These are phyloP conservation scores for Argya squamiceps DNA, from an alignment of 2,797 vertebrate species.

Conservation along the genomic window DNA sequence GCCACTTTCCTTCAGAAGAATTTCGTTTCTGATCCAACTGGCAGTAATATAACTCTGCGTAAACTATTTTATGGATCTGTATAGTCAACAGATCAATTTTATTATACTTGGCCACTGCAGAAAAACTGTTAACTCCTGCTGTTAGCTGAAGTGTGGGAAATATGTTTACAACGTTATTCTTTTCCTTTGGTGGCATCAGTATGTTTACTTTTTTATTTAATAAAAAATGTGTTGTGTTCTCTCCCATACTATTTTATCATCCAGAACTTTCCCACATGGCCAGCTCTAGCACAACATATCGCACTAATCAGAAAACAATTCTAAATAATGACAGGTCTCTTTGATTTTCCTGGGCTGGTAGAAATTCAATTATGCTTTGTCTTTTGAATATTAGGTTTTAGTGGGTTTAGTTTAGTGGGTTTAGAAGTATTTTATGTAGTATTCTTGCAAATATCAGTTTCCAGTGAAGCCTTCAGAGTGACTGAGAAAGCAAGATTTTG, in stretches of 20 bases:
- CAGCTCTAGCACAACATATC: neutral
- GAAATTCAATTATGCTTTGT: conserved; percentile 7
- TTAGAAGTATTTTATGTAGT: neutral
- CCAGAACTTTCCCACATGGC: conserved; percentile 6
- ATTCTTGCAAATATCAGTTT: neutral
- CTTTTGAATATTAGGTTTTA: neutral
- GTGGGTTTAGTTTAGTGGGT: neutral
- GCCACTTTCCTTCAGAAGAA: conserved; percentile 16
- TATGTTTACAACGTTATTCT: conserved; percentile 44
- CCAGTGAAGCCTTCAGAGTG: neutral
- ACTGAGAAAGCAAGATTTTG: neutral
- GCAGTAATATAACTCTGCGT: conserved; percentile 34
- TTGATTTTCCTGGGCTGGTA: neutral
- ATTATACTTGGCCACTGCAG: conserved; percentile 56
- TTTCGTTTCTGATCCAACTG: conserved; percentile 46
- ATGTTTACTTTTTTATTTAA: conserved; percentile 19
- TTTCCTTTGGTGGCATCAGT: conserved; percentile 11
- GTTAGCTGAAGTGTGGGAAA: conserved; percentile 49
- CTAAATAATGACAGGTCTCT: conserved; percentile 22
- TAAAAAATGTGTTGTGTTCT: neutral
- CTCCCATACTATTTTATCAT: neutral
- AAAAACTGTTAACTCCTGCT: conserved; percentile 53
- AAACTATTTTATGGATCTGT: conserved; percentile 55
- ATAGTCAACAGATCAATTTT: conserved; percentile 66
- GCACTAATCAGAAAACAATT: conserved; percentile 25